phyloP scores from a whole-genome alignment of 2,888 invertebrate genomes.

The Cheilosia soror region DNA sequence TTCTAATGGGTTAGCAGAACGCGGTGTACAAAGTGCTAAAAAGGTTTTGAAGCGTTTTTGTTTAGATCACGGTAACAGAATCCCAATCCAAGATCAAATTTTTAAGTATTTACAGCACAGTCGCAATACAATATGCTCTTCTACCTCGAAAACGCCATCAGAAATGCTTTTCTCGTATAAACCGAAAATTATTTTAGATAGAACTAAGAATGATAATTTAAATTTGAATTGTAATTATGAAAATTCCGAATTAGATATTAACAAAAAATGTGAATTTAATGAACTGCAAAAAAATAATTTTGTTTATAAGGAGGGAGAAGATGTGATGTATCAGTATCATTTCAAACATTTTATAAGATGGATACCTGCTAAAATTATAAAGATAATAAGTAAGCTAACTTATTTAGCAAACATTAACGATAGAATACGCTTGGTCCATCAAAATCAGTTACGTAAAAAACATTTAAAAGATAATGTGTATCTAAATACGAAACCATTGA shows the following conservation, averaged over 20 bases:
- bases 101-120: slow-evolving; percentile 35
- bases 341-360: slow-evolving; percentile 23
- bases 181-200: slow-evolving; percentile 27
- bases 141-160: slow-evolving; percentile 14
- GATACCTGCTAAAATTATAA: slow-evolving; percentile 40
- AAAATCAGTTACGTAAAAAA: slow-evolving; percentile 31
- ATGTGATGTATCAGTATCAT: slow-evolving; percentile 33
- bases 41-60: slow-evolving; percentile 54
- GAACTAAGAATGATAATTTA: slow-evolving; percentile 5
- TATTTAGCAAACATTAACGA: slow-evolving; percentile 18
- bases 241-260: neutral
- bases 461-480: slow-evolving; percentile 21
- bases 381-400: slow-evolving; percentile 23
- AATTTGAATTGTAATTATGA: neutral
- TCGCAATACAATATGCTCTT: slow-evolving; percentile 7
- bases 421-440: slow-evolving; percentile 24
- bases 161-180: slow-evolving; percentile 32
- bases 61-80: neutral
- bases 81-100: slow-evolving; percentile 33
- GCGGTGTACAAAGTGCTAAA: slow-evolving; percentile 66
- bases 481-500: slow-evolving; percentile 2
- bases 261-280: slow-evolving; percentile 3
- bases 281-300: neutral
- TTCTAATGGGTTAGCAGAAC: slow-evolving; percentile 55
- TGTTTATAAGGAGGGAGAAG: slow-evolving; percentile 22